phyloP scores from a whole-genome alignment of 2,888 invertebrate genomes.

The Caenorhabditis macrosperma region DNA sequence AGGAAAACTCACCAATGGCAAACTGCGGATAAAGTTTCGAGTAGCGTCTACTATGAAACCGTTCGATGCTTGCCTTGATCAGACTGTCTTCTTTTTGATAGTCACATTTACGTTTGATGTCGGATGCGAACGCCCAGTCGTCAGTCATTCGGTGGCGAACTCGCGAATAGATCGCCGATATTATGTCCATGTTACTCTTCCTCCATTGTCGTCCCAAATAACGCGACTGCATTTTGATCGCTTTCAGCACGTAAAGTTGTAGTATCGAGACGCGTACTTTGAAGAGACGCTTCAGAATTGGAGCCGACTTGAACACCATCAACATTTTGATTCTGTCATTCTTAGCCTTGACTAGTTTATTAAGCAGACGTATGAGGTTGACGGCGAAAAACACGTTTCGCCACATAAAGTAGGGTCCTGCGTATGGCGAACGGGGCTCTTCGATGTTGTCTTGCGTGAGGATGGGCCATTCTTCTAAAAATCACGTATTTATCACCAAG shows the following conservation, averaged over 20 bases:
- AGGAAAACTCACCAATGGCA: constrained; percentile 63
- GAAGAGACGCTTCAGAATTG: constrained; percentile 94
- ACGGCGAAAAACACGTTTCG: constrained; percentile 98
- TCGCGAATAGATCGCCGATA: constrained; percentile 98
- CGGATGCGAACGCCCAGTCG: constrained; percentile 99
- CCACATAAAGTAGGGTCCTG: constrained; percentile 88
- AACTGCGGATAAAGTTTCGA: constrained; percentile 80
- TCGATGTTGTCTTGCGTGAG: constrained; percentile 77
- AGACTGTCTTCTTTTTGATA: constrained; percentile 94
- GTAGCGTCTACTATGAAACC: constrained; percentile 95
- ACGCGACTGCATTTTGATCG: constrained; percentile 99
- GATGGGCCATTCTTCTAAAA: constrained; percentile 78
- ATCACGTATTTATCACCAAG: background rate
- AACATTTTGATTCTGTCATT: constrained; percentile 94
- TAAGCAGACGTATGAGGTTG: constrained; percentile 92
- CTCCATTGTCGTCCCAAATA: constrained; percentile 99
- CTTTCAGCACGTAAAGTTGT: constrained; percentile 96
- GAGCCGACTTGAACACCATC: constrained; percentile 99
- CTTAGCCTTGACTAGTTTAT: constrained; percentile 99
- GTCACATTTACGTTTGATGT: constrained; percentile 82
- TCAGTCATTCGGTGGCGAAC: constrained; percentile 89
- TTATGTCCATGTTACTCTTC: constrained; percentile 99
- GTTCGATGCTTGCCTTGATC: constrained; percentile 92
- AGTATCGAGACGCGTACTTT: constrained; percentile 87
- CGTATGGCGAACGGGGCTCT: constrained; percentile 54